Conservation (phyloP, 2,888 invertebrate species). For the Argyresthia goedartella region DNA sequence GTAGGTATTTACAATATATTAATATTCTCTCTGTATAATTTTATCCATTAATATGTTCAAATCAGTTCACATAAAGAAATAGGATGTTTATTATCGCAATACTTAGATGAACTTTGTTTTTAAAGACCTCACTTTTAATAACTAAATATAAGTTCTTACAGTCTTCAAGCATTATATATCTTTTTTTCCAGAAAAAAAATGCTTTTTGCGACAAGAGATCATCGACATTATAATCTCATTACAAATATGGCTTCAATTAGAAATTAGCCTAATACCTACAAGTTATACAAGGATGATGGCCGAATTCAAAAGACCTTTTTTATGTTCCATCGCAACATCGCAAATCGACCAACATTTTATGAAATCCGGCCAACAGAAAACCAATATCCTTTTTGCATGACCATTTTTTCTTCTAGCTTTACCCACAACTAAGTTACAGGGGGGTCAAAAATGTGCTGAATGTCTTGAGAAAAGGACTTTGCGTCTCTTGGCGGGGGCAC, state of each 20-base stretch:
- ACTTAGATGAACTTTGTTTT: neutral
- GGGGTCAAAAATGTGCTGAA: too few relatives aligned
- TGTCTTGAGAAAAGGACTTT: too few relatives aligned
- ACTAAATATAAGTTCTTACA: constrained; percentile 11
- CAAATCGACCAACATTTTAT: neutral
- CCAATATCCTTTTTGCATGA: too few relatives aligned
- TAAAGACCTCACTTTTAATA: constrained; percentile 48
- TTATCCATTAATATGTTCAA: constrained; percentile 42
- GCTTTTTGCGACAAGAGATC: constrained; percentile 52
- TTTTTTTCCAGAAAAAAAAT: constrained; percentile 19
- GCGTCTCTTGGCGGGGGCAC: too few relatives aligned
- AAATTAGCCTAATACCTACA: constrained; percentile 20
- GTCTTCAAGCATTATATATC: neutral
- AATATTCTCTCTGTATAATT: constrained; percentile 51
- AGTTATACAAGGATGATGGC: constrained; percentile 26
- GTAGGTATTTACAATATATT: constrained; percentile 63
- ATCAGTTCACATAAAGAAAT: constrained; percentile 48
- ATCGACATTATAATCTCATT: constrained; percentile 46
- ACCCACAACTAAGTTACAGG: too few relatives aligned
- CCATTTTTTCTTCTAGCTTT: too few relatives aligned
- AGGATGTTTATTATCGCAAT: constrained; percentile 24
- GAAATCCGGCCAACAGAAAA: too few relatives aligned
- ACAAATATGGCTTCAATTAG: constrained; percentile 32
- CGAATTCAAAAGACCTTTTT: constrained; percentile 19
- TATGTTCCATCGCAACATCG: neutral